These are phyloP conservation scores for Acleris laterana DNA, from an alignment of 2,888 invertebrate species.

Conservation along the genomic window DNA sequence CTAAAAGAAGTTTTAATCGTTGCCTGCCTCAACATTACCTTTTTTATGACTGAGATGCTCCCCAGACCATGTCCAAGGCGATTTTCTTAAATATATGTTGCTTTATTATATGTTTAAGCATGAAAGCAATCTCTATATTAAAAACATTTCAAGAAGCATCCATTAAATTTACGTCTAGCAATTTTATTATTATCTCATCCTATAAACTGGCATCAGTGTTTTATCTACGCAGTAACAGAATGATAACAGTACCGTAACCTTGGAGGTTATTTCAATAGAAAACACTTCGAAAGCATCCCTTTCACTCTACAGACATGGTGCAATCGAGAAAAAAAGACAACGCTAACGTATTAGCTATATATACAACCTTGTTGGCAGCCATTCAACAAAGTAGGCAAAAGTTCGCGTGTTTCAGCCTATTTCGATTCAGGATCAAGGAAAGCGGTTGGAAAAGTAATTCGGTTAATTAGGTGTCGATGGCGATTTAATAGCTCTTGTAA, in stretches of 20 bases:
- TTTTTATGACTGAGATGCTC: too few relatives aligned
- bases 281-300: too few relatives aligned
- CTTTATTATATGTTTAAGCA: too few relatives aligned
- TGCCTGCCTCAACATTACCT: too few relatives aligned
- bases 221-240: conserved; percentile 29
- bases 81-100: too few relatives aligned
- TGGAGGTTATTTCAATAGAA: too few relatives aligned
- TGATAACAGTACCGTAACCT: conserved; percentile 27
- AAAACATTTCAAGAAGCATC: background rate
- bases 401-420: conserved; percentile 21
- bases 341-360: too few relatives aligned
- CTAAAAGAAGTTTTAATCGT: too few relatives aligned
- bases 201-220: conserved; percentile 24
- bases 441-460: background rate
- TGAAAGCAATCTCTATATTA: too few relatives aligned
- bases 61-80: too few relatives aligned
- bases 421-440: conserved; percentile 14
- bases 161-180: background rate
- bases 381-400: conserved; percentile 31
- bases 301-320: too few relatives aligned
- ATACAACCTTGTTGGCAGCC: conserved; percentile 11
- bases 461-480: conserved; percentile 5
- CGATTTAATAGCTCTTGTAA: background rate
- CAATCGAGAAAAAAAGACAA: too few relatives aligned
- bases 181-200: conserved; percentile 12